phyloP scores from a whole-genome alignment of 92 coral and sea anemone species.

The Porites rus region DNA sequence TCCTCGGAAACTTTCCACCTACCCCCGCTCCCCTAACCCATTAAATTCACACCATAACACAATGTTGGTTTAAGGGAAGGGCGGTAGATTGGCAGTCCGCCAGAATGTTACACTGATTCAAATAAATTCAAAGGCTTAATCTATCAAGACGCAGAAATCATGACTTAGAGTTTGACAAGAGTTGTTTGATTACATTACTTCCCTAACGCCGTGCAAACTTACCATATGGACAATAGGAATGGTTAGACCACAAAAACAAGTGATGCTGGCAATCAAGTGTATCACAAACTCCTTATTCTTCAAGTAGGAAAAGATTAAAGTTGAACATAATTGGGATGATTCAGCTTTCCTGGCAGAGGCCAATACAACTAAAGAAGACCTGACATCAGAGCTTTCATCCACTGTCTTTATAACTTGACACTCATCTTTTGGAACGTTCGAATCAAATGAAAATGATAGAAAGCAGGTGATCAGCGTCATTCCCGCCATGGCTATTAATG shows the following conservation, averaged over 20 bases:
- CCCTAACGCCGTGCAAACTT: not conserved
- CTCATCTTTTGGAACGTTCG: not conserved
- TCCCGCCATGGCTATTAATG: conserved; percentile 23
- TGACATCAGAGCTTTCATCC: not conserved
- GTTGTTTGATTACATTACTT: too few species aligned
- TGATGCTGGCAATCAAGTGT: conserved; percentile 2
- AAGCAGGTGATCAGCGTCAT: conserved; percentile 6
- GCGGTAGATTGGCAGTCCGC: too few species aligned
- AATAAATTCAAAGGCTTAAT: too few species aligned
- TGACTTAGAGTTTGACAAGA: too few species aligned
- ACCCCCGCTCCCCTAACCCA: too few species aligned
- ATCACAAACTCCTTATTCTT: conserved; percentile 15
- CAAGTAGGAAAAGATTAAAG: conserved; percentile 9
- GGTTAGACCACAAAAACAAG: conserved; percentile 14
- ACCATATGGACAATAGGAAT: conserved; percentile 36
- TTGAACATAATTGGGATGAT: not conserved
- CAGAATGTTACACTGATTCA: too few species aligned
- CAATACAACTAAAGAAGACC: not conserved
- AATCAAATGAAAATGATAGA: conserved; percentile 11
- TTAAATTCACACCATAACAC: too few species aligned
- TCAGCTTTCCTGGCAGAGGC: not conserved
- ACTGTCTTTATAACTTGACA: not conserved
- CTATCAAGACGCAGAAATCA: too few species aligned
- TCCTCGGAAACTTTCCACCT: too few species aligned
- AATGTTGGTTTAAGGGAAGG: too few species aligned